Percentiles rank a stretch among this genome's conserved stretches.
phyloP scores from a whole-genome alignment of 2,113 vertebrate species.

The Macaca fascicularis region DNA sequence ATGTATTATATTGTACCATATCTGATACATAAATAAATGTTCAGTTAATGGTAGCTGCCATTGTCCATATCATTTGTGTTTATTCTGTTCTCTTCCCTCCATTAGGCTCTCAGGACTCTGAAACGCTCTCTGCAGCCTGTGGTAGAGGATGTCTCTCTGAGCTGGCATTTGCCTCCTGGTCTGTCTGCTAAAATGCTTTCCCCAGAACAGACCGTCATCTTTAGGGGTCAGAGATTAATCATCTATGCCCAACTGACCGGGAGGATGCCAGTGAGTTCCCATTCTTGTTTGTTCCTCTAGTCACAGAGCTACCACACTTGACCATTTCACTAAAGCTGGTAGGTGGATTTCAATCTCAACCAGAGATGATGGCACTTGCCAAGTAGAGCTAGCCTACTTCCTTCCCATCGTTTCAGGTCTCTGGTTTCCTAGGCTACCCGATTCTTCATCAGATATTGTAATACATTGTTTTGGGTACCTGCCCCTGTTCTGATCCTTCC shows the following conservation, averaged over 20 bases:
- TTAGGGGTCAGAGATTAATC: conserved; percentile 76
- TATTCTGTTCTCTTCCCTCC: background rate
- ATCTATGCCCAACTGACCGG: conserved; percentile 77
- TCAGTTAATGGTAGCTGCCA: background rate
- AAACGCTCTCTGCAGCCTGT: conserved; percentile 74
- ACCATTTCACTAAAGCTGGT: background rate
- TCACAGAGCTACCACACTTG: background rate
- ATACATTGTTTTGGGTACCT: background rate
- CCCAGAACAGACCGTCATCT: conserved; percentile 67
- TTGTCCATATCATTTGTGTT: background rate
- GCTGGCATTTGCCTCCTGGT: conserved; percentile 76
- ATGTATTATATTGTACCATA: background rate
- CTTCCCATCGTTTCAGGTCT: background rate
- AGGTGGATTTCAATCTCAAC: background rate
- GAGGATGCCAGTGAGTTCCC: conserved; percentile 43
- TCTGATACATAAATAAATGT: background rate
- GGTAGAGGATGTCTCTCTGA: conserved; percentile 65
- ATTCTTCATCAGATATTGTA: background rate
- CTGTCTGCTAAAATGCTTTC: conserved; percentile 67
- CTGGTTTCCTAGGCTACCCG: background rate
- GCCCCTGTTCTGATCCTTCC: background rate
- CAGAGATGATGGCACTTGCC: background rate
- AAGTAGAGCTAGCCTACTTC: rapidly evolving
- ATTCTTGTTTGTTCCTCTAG: background rate
- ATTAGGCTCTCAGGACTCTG: conserved; percentile 76